Conservation (phyloP, 2,888 invertebrate species). For the Diarsia brunnea region DNA sequence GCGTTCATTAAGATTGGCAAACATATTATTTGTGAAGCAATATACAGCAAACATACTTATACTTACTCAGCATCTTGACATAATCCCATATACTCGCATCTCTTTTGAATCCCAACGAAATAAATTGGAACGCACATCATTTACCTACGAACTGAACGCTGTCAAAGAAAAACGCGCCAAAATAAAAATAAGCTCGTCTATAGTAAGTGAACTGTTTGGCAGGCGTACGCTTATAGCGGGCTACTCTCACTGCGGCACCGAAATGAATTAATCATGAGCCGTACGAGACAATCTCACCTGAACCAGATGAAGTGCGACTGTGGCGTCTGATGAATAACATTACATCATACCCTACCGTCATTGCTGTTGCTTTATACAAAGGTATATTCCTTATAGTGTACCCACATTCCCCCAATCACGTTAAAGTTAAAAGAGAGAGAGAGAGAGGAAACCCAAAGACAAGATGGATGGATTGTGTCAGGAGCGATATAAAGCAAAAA, state of each 20-base stretch:
- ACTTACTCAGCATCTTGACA: conserved; percentile 11
- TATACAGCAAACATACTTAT: neutral
- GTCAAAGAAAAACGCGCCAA: conserved; percentile 14
- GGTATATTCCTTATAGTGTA: neutral
- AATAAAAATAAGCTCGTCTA: conserved; percentile 23
- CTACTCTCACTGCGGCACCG: conserved; percentile 33
- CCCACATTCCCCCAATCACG: neutral
- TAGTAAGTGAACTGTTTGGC: conserved; percentile 37
- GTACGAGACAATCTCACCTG: conserved; percentile 62
- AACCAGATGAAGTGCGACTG: conserved; percentile 55
- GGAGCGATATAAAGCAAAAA: no score
- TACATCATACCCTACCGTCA: neutral
- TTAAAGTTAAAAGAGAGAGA: no score
- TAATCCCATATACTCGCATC: conserved; percentile 8
- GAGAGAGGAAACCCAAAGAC: no score
- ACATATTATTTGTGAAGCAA: conserved; percentile 9
- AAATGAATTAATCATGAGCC: conserved; percentile 70
- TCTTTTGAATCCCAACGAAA: neutral
- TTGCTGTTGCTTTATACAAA: neutral
- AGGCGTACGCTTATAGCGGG: conserved; percentile 30
- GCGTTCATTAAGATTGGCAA: neutral
- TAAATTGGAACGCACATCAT: conserved; percentile 15
- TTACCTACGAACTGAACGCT: conserved; percentile 9
- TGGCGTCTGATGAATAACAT: conserved; percentile 37
- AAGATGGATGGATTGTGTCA: no score